Evolutionary conservation across 2,113 vertebrate genomes (phyloP), one percentile per base, ranked within the genome.

Genomic region (Clinocottus analis): DNA sequence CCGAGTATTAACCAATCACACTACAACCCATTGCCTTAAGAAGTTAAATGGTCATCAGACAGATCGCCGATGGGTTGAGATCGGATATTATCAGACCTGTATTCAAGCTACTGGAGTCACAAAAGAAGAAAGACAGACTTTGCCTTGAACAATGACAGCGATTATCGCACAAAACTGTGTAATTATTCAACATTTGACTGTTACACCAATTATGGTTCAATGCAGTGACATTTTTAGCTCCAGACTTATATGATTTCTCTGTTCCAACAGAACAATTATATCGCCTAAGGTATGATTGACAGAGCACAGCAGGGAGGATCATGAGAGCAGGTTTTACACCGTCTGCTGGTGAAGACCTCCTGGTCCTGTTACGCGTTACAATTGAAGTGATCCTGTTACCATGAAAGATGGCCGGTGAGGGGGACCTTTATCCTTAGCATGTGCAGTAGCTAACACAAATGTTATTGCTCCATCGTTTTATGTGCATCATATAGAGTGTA

Each of bases 221-320:
- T 51, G 39, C 11, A 12, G 56, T 67, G 65, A 75, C 49, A 65
- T 64, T 41, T 25, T 78, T 47, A 27, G 10, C 39, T 79, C 55
- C 7, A 13, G 33, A 63, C 58, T 77, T 53, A 47, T 41, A 47
- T 47, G 49, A 85, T 64, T 53, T 80, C 55, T 55, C 56, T n/a
- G 35, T 39, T 87, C 51, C 17, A 69, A 51, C 25, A 39, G 41
- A 72, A 63, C 64, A 73, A 39, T 65, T 79, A 64, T 31, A 68
- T 56, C 2, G 0, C 27, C 43, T 63, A 4, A 62, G 68, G 75
- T 62, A 8, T 73, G 83, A 87, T 12, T 64, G 85, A 71, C 74
- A 37, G 55, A 69, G 72, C 78, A 71, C 60, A 79, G 79, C 55
- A 33, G 60, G 81, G 62, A 66, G 66, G 21, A 76, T 69, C 49